phyloP scores from a whole-genome alignment of 2,113 vertebrate species.

The Lepus timidus region DNA sequence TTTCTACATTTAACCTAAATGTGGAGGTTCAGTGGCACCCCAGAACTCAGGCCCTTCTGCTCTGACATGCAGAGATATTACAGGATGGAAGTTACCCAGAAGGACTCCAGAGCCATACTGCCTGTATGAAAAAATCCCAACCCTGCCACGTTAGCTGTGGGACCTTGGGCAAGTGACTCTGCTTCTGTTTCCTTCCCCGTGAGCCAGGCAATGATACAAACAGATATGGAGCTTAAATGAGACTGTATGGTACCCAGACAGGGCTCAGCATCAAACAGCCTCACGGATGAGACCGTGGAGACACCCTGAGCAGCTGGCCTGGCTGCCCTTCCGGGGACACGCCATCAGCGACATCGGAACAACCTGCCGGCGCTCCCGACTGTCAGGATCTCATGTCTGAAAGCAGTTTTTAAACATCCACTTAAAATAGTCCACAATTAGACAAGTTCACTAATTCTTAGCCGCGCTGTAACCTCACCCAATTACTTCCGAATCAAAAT shows the following conservation, averaged over 20 bases:
- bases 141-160: rapidly evolving
- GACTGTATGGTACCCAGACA: rapidly evolving
- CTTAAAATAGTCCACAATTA: slow-evolving; percentile 48
- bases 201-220: neutral
- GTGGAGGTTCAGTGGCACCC: neutral
- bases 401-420: slow-evolving; percentile 19
- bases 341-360: neutral
- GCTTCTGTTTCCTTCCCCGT: neutral
- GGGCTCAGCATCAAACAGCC: neutral
- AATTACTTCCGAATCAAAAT: slow-evolving; percentile 69
- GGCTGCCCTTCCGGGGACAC: neutral
- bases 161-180: neutral
- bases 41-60: neutral
- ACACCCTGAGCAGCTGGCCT: neutral
- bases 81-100: rapidly evolving
- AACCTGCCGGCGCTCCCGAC: neutral
- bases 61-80: neutral
- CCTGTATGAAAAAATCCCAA: neutral
- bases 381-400: neutral
- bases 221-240: neutral
- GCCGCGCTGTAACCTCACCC: slow-evolving; percentile 20
- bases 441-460: slow-evolving; percentile 54
- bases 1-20: neutral
- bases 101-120: neutral
- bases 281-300: neutral